Conservation (phyloP, 2,113 vertebrate genomes). For the Scytalopus superciliaris region DNA sequence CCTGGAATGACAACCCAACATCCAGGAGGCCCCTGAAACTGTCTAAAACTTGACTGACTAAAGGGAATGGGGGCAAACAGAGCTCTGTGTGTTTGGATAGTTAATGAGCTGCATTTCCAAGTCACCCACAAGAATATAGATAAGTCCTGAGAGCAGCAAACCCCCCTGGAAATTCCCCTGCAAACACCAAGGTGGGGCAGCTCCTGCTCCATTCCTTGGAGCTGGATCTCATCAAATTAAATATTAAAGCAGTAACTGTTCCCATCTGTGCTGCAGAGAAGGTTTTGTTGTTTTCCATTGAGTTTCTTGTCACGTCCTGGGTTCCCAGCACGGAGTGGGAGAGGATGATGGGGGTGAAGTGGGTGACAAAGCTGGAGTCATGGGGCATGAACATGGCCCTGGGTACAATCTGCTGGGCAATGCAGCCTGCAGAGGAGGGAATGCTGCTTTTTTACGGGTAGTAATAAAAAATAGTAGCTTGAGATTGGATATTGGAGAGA, state of each 20-base stretch:
- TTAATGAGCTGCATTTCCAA: neutral
- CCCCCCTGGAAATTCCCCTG: neutral
- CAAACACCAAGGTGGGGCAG: neutral
- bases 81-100: neutral
- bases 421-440: neutral
- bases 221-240: neutral
- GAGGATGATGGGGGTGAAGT: neutral
- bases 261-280: neutral
- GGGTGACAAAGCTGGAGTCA: neutral
- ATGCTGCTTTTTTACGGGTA: neutral
- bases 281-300: neutral
- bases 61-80: neutral
- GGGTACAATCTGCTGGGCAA: neutral
- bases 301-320: neutral
- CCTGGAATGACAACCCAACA: neutral
- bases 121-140: neutral
- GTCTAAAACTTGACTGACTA: neutral
- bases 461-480: neutral
- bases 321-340: rapidly evolving
- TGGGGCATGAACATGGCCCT: neutral
- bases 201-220: neutral
- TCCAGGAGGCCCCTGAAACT: neutral
- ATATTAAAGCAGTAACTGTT: neutral
- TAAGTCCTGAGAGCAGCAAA: neutral
- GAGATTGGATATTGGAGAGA: neutral